phyloP scores from a whole-genome alignment of 2,888 invertebrate genomes.

The Tipula vernalis region DNA sequence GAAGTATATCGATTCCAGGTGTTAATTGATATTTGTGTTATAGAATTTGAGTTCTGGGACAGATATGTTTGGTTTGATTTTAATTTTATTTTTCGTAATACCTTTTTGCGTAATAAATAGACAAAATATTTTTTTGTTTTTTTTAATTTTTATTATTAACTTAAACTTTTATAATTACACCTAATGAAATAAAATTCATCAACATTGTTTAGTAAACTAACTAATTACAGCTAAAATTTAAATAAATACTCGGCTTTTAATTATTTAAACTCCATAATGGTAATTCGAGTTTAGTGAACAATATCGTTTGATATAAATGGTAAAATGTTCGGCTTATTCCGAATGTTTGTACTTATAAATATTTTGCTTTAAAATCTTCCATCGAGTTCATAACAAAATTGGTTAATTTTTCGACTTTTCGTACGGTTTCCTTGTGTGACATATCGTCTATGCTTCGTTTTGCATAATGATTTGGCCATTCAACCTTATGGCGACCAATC shows the following conservation, averaged over 20 bases:
- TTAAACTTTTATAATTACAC: background rate
- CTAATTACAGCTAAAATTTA: background rate
- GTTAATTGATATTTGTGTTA: background rate
- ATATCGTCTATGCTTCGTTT: conserved; percentile 22
- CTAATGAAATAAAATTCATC: too few species aligned
- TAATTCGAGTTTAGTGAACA: conserved; percentile 5
- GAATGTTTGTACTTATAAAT: conserved; percentile 17
- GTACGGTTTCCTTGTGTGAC: conserved; percentile 22
- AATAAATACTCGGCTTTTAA: background rate
- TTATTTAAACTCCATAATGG: background rate
- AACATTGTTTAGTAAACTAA: background rate
- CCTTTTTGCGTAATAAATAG: background rate
- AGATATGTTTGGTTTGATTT: background rate
- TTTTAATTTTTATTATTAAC: background rate
- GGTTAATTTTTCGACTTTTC: conserved; percentile 30
- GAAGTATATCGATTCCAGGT: background rate
- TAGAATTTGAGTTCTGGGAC: background rate
- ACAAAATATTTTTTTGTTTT: background rate
- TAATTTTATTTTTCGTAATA: too few species aligned
- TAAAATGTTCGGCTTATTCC: too few species aligned
- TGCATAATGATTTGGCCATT: conserved; percentile 33
- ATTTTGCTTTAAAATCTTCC: conserved; percentile 30
- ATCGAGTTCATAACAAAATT: conserved; percentile 30
- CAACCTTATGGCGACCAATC: conserved; percentile 49
- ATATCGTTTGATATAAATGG: background rate